Evolutionary conservation across 92 coral and sea anemone species (phyloP).

Genomic region (Pocillopora grandis): DNA sequence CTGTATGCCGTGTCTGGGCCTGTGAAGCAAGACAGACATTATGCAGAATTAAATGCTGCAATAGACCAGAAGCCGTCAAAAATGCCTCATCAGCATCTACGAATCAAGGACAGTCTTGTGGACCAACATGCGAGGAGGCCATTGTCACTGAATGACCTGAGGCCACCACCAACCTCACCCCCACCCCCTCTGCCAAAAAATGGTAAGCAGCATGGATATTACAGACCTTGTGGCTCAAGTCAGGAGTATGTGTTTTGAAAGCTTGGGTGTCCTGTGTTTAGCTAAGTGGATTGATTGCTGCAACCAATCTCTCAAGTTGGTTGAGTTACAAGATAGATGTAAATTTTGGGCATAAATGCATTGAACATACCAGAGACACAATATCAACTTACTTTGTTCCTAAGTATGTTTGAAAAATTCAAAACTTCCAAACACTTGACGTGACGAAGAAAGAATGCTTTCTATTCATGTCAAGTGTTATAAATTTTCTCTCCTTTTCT

Average conservation of each 20-base stretch:
- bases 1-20: constrained; percentile 72
- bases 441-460: too few species aligned
- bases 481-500: neutral
- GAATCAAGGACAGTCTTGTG: neutral
- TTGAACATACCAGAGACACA: too few species aligned
- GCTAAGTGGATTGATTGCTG: too few species aligned
- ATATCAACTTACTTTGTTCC: too few species aligned
- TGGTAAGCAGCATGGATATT: constrained; percentile 37
- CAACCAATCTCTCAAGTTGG: too few species aligned
- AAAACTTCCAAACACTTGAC: too few species aligned
- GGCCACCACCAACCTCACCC: constrained; percentile 63
- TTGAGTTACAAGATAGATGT: too few species aligned
- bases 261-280: too few species aligned
- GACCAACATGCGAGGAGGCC: constrained; percentile 50
- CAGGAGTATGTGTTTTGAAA: too few species aligned
- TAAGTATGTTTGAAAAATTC: too few species aligned
- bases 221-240: too few species aligned
- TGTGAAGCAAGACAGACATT: constrained; percentile 7
- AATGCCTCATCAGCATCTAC: constrained; percentile 18
- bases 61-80: neutral
- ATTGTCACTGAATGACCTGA: constrained; percentile 65
- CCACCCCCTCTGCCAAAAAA: constrained; percentile 73
- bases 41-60: constrained; percentile 3
- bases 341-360: too few species aligned
- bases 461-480: neutral